Evolutionary conservation across 37 sponge, comb jelly and placozoan species (phyloP), one percentile per base, ranked within the genome.

Genomic region (Hexactinellida sp.): DNA sequence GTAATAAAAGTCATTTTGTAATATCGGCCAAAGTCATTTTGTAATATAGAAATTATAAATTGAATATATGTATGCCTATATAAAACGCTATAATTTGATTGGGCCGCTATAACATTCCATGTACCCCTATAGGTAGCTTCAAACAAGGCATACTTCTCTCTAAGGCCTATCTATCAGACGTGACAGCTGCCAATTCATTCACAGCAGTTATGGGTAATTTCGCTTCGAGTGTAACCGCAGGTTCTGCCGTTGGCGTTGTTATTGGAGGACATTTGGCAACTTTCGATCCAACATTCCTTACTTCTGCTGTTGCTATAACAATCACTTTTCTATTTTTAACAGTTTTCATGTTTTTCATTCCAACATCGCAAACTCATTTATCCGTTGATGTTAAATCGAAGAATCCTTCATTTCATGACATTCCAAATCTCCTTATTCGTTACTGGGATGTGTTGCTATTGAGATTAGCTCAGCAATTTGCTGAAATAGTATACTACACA

Each of bases 91-190:
- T n/a, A n/a, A n/a, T n/a, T n/a, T n/a, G n/a, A n/a, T n/a, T n/a
- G n/a, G n/a, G n/a, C n/a, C n/a, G n/a, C n/a, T n/a, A n/a, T 47
- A 47, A 63, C 76, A 63, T 63, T 63, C 76, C 76, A 63, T 21
- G 3, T n/a, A 25, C 76, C 34, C 76, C 76, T 63, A 5, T 63
- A 63, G 76, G 76, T 63, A 63, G 21, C 34, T 63, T 63, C 30
- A 63, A 63, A 23, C 76, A 63, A 63, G 76, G 76, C 34, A 63
- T 63, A 25, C 76, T 63, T n/a, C 76, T 63, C 30, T 63, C 76
- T 7, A 63, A 63, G 30, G 76, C 76, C 3, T 63, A 63, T n/a
- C 76, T 63, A 10, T 63, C 76, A 3, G 76, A 63, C 30, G 5
- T 63, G 13, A 63, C 76, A 3, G 19, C 76, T 63, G 28, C 76